Evolutionary conservation across 2,888 invertebrate genomes (phyloP).

Genomic region (Lasius platythorax): DNA sequence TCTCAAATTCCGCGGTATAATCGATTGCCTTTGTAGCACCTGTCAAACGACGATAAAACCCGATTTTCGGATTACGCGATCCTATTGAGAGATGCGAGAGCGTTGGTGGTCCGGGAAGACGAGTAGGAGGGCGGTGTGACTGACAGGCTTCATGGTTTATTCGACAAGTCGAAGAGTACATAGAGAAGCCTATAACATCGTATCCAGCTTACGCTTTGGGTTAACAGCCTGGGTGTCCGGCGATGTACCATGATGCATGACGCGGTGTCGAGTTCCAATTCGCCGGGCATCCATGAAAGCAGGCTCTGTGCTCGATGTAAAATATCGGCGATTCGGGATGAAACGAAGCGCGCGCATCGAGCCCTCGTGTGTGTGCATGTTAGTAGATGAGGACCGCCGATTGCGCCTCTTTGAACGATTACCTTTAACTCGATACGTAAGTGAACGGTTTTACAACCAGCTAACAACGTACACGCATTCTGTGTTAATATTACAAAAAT

Average conservation of each 20-base stretch:
- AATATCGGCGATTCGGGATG: conserved; percentile 74
- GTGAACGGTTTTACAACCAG: conserved; percentile 7
- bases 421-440: conserved; percentile 23
- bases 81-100: conserved; percentile 44
- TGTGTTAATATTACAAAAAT: conserved; percentile 36
- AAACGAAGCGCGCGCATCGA: conserved; percentile 58
- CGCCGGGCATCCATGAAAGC: conserved; percentile 77
- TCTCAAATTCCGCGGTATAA: conserved; percentile 26
- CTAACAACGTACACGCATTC: not conserved
- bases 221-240: conserved; percentile 79
- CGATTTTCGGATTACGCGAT: conserved; percentile 48
- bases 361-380: conserved; percentile 20
- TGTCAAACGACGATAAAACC: conserved; percentile 43
- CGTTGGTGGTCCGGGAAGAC: conserved; percentile 43
- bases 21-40: conserved; percentile 47
- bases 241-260: conserved; percentile 79
- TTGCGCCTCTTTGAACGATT: conserved; percentile 60
- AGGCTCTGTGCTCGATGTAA: conserved; percentile 78
- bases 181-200: conserved; percentile 76
- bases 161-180: conserved; percentile 75
- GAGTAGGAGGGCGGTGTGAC: conserved; percentile 69
- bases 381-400: conserved; percentile 61
- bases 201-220: conserved; percentile 76
- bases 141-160: conserved; percentile 77
- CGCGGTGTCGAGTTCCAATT: conserved; percentile 80